Conservation (phyloP, 2,113 vertebrate genomes). For the Corynorhinus townsendii region DNA sequence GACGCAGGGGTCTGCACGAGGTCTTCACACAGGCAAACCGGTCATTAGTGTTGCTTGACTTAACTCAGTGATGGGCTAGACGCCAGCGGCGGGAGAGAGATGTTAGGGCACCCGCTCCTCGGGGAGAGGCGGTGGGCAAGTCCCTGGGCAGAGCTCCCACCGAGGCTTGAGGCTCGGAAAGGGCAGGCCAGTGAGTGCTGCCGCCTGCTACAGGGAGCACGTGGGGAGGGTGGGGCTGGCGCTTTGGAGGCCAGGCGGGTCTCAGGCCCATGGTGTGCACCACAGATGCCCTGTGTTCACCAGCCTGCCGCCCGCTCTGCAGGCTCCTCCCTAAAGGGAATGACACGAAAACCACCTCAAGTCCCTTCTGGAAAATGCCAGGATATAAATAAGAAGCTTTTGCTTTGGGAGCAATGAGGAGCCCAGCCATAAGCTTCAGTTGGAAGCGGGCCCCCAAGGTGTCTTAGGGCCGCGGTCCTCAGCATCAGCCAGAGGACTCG, state of each 20-base stretch:
- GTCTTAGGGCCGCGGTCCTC: neutral
- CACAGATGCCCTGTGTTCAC: neutral
- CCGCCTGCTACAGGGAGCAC: neutral
- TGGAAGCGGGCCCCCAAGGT: neutral
- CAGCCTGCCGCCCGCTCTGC: neutral
- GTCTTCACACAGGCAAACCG: slow-evolving; percentile 10
- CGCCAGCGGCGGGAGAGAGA: slow-evolving; percentile 59
- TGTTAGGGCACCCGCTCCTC: slow-evolving; percentile 44
- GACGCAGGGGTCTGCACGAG: slow-evolving; percentile 56
- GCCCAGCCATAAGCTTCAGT: neutral
- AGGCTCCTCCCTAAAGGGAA: neutral
- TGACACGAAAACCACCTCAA: neutral
- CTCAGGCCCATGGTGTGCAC: fast-evolving
- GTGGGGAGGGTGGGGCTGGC: neutral
- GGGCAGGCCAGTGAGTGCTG: neutral
- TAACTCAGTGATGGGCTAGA: slow-evolving; percentile 37
- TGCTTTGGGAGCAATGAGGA: neutral
- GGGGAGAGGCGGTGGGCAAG: neutral
- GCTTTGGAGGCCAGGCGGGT: fast-evolving
- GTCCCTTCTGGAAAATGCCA: neutral
- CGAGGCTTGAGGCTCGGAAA: slow-evolving; percentile 3
- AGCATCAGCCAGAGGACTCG: neutral
- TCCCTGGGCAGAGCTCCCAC: neutral
- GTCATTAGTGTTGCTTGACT: slow-evolving; percentile 64
- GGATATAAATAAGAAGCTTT: neutral